Evolutionary conservation across 2,797 vertebrate species (phyloP).

Genomic region (Taeniopygia guttata): DNA sequence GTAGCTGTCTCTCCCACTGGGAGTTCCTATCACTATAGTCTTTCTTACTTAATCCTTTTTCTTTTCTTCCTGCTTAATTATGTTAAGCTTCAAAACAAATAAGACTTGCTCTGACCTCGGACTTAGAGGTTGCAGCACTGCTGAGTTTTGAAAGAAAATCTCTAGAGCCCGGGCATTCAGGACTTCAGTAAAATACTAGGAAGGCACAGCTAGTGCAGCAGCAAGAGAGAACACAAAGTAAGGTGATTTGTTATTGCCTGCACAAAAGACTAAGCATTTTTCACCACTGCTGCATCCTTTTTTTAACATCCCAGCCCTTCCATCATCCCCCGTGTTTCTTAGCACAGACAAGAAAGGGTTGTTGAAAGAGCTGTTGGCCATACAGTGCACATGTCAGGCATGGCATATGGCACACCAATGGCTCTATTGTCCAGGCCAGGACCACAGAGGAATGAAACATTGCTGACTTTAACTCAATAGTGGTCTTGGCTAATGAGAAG

Average conservation of each 20-base stretch:
- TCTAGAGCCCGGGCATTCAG: background rate
- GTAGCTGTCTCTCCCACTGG: background rate
- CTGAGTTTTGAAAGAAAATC: background rate
- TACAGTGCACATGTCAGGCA: background rate
- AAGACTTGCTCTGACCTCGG: background rate
- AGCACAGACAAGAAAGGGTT: slow-evolving; percentile 1
- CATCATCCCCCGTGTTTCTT: background rate
- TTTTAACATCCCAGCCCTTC: background rate
- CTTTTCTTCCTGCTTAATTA: slow-evolving; percentile 40
- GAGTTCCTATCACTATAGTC: background rate
- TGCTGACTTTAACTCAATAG: slow-evolving; percentile 30
- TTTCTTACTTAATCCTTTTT: slow-evolving; percentile 7
- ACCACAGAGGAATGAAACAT: slow-evolving; percentile 1
- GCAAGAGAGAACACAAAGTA: background rate
- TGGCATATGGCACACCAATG: slow-evolving; percentile 21
- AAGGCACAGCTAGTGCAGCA: background rate
- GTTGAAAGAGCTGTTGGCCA: slow-evolving; percentile 7
- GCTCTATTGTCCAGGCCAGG: background rate
- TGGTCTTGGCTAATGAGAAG: slow-evolving; percentile 22
- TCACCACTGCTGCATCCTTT: background rate
- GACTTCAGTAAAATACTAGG: background rate
- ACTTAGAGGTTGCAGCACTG: slow-evolving; percentile 8
- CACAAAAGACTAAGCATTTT: background rate
- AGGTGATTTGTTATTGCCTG: slow-evolving; percentile 21
- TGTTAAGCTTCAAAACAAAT: slow-evolving; percentile 48